Percentiles rank a stretch among this genome's conserved stretches.
phyloP scores from a whole-genome alignment of 1,140 invertebrate species.

The Drosophila lowei region DNA sequence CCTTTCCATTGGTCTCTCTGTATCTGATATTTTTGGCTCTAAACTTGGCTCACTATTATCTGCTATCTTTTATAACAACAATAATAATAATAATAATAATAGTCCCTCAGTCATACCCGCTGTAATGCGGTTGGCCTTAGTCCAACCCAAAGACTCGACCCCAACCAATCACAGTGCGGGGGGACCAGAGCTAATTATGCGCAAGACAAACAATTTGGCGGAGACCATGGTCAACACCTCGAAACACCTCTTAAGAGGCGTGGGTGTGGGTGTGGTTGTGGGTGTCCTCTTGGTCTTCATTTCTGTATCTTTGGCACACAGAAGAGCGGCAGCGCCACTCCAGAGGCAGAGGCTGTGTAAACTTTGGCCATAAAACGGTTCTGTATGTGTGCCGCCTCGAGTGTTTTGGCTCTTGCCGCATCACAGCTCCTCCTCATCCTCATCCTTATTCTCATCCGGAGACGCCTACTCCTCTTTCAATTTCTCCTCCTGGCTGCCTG shows the following conservation, averaged over 20 bases:
- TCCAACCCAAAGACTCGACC: constrained; percentile 30
- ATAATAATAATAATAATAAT: constrained; percentile 57
- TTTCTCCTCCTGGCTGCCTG: constrained; percentile 3
- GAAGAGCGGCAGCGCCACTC: neutral
- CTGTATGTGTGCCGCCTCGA: neutral
- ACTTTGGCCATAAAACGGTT: constrained; percentile 49
- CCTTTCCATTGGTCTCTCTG: constrained; percentile 1
- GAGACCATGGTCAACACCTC: constrained; percentile 62
- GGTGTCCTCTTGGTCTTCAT: constrained; percentile 11
- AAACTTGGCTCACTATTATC: constrained; percentile 28
- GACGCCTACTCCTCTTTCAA: neutral
- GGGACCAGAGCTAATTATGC: constrained; percentile 61
- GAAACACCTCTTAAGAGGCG: neutral
- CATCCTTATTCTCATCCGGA: no score
- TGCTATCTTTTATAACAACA: constrained; percentile 28
- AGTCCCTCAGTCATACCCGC: constrained; percentile 21
- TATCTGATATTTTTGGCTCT: constrained; percentile 14
- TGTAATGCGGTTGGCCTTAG: constrained; percentile 26
- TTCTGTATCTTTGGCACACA: neutral
- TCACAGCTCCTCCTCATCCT: no score
- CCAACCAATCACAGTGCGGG: constrained; percentile 17
- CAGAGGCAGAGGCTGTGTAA: constrained; percentile 9
- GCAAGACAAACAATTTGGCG: constrained; percentile 69
- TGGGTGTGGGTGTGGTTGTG: neutral
- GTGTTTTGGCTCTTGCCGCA: neutral